phyloP scores from a whole-genome alignment of 2,113 vertebrate genomes.

The Orientallactaga bullata region DNA sequence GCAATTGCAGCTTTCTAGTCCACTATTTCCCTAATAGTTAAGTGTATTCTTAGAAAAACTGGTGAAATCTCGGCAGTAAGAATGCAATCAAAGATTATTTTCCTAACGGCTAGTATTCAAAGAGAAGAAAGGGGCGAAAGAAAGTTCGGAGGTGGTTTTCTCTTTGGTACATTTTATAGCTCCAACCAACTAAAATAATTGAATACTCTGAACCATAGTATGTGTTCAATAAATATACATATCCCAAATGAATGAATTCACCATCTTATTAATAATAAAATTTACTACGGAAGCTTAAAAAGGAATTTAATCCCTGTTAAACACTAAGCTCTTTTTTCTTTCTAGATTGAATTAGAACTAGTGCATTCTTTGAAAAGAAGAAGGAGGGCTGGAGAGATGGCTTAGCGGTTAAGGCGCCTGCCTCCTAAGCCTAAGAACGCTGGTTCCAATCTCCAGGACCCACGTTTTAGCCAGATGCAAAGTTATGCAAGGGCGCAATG shows the following conservation, averaged over 20 bases:
- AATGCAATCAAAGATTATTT: slow-evolving; percentile 3
- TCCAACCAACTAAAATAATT: slow-evolving; percentile 8
- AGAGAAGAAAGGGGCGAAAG: not conserved
- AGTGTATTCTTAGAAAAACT: not conserved
- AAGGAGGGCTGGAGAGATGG: too few relatives aligned
- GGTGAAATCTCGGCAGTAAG: not conserved
- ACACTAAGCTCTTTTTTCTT: not conserved
- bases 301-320: not conserved
- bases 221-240: slow-evolving; percentile 14
- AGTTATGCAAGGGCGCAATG: too few relatives aligned
- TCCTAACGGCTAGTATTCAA: not conserved
- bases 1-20: not conserved
- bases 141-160: not conserved
- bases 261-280: slow-evolving; percentile 50
- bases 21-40: slow-evolving; percentile 45
- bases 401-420: too few relatives aligned
- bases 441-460: too few relatives aligned
- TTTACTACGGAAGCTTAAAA: not conserved
- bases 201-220: not conserved
- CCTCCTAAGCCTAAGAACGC: too few relatives aligned
- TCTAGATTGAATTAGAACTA: slow-evolving; percentile 13
- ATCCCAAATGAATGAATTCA: slow-evolving; percentile 26
- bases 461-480: too few relatives aligned
- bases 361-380: not conserved
- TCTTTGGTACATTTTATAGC: slow-evolving; percentile 12